Conservation (phyloP, 1,140 invertebrate genomes). For the Dendroctonus ponderosae region DNA sequence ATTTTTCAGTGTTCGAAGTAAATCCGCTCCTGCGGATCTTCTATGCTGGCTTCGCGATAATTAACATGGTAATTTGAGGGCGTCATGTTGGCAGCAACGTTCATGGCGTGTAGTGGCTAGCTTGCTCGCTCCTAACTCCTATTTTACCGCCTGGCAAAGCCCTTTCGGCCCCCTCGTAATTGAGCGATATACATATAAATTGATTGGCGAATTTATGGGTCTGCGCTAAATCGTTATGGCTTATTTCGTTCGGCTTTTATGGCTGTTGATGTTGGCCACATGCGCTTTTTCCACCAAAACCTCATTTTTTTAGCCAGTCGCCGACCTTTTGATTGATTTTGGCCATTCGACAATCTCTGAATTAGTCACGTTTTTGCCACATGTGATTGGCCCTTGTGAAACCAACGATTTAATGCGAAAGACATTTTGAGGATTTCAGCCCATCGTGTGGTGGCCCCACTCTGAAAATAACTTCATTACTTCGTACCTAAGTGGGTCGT, state of each 20-base stretch:
- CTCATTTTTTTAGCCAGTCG: too few relatives aligned
- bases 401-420: too few relatives aligned
- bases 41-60: slow-evolving; percentile 38
- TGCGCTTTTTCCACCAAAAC: too few relatives aligned
- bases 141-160: slow-evolving; percentile 27
- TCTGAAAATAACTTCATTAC: slow-evolving; percentile 35
- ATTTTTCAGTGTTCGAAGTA: too few relatives aligned
- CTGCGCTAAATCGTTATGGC: neutral
- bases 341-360: too few relatives aligned
- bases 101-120: slow-evolving; percentile 49
- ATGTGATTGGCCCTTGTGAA: too few relatives aligned
- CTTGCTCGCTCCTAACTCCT: slow-evolving; percentile 29
- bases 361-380: too few relatives aligned
- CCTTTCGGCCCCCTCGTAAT: slow-evolving; percentile 37
- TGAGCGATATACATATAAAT: slow-evolving; percentile 51
- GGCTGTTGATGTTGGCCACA: too few relatives aligned
- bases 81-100: slow-evolving; percentile 49
- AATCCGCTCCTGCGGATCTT: too few relatives aligned
- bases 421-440: neutral
- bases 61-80: slow-evolving; percentile 52
- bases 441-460: slow-evolving; percentile 13
- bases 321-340: too few relatives aligned
- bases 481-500: slow-evolving; percentile 27
- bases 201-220: slow-evolving; percentile 42
- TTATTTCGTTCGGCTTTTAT: too few relatives aligned